Evolutionary conservation across 2,888 invertebrate genomes (phyloP), one percentile per base, ranked within the genome.

Genomic region (Nomada fucata): DNA sequence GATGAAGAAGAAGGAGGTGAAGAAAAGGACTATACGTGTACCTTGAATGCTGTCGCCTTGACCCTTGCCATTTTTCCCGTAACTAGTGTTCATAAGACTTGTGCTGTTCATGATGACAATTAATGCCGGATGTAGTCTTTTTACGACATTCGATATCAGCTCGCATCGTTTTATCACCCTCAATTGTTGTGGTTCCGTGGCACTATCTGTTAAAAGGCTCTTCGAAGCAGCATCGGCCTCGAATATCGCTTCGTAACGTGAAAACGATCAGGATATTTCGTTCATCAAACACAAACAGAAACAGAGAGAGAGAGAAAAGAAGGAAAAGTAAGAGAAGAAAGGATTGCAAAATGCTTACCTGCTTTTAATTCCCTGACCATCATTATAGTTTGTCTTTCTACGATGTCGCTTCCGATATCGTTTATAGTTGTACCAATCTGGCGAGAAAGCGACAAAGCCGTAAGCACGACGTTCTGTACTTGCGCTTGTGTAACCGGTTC

Each of bases 91-190:
- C 47, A 88, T 89, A 13, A 87, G 76, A 36, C 89, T 88, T 2
- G 92, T 91, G 79, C 88, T 90, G 53, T 92, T 92, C 83, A 93
- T 91, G 23, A 93, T 85, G 4, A 77, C 79, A 15, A 90, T 87
- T 20, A 94, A 82, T 65, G 90, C 90, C 2, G 93, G 93, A 67
- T 92, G 92, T 42, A 94, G 85, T 81, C 91, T 86, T 85, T 92
- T 92, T 1, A 93, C 89, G 0, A 93, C 93, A 71, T 92, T 92
- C 1, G 92, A 72, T 78, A 94, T 87, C 36, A 93, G 82, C 85
- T 93, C 93, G 74, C 93, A 94, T 11, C 93, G 88, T 83, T 93
- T 93, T 42, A 94, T 93, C 0, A 94, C 92, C 42, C 93, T 84
- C 47, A 94, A 83, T 79, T 93, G 93, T 71, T 92, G 93, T 7